Base-by-base conservation (phyloP, 2,113 vertebrate genomes). In the Ptychochromis oligacanthus region DNA sequence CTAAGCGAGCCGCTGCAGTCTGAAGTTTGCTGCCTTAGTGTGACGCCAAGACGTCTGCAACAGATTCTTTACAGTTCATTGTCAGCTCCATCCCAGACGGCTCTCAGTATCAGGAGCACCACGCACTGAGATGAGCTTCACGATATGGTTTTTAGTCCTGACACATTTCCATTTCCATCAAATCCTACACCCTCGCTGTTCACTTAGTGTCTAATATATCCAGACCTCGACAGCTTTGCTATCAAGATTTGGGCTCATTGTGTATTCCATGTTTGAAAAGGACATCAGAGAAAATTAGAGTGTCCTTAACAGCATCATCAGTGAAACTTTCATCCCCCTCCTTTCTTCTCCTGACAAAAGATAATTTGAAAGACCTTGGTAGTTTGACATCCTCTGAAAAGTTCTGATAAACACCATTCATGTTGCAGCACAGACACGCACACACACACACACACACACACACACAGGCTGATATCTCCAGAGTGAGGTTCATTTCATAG, bases 401-500 rank as follows among this genome's bases (percentile, higher is more conserved):
- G 13, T 62, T 61, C 8, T 26, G 59, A 79, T 62, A 24, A 79
- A 55, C 46, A 54, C 20, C n/a, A 62, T 1, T 59, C 56, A 22
- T 10, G 20, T 6, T 22, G 52, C 31, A 49, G 13, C 17, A 10
- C 31, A 9, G 46, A 3, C 28, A 20, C 59, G 9, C 59, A 36
- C 18, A n/a, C 59, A 55, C 52, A n/a, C 52, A n/a, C 18, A 54
- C 52, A n/a, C 28, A 76, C 52, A 46, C 59, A 60, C 40, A 31
- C 59, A 87, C 28, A 38, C 67, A 67, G 1, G 2, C 26, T 2
- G 20, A 52, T 8, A 28, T 54, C 79, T 83, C 80, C 60, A 76
- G 57, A 52, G 77, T 46, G 40, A 77, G 79, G 65, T 62, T 87
- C 49, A 75, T 90, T 89, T 87, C 87, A 87, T 11, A 81, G 57